Conservation (phyloP, 2,888 invertebrate species). For the Notodonta ziczac region DNA sequence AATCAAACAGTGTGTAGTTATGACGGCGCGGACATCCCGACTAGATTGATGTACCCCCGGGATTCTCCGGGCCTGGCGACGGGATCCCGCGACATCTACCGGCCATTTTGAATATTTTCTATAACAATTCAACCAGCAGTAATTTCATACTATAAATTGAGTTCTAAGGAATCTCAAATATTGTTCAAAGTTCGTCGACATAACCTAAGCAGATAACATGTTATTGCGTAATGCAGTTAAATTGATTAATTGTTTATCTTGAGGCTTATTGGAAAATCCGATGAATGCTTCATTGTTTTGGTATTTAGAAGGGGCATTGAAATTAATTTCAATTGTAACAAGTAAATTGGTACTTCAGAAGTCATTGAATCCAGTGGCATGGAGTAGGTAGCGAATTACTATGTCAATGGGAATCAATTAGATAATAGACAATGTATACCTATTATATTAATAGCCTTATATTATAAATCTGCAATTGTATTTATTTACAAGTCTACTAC, state of each 20-base stretch:
- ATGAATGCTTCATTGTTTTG: constrained; percentile 1
- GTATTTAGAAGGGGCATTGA: not conserved
- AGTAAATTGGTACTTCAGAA: not conserved
- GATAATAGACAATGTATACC: too few species aligned
- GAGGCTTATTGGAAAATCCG: constrained; percentile 2
- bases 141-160: not conserved
- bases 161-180: not conserved
- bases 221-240: not conserved
- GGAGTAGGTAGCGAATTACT: not conserved
- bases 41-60: constrained; percentile 60
- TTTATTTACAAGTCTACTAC: too few species aligned
- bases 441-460: too few species aligned
- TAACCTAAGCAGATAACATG: not conserved
- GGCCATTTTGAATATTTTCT: constrained; percentile 19
- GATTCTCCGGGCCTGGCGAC: constrained; percentile 20
- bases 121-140: not conserved
- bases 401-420: not conserved
- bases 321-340: not conserved
- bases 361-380: not conserved
- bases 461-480: too few species aligned
- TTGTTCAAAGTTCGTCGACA: not conserved
- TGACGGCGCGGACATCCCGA: constrained; percentile 53
- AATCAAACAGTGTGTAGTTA: constrained; percentile 67
- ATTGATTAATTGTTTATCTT: constrained; percentile 2
- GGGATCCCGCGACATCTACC: constrained; percentile 32